phyloP scores from a whole-genome alignment of 2,888 invertebrate species.

The Unio pictorum region DNA sequence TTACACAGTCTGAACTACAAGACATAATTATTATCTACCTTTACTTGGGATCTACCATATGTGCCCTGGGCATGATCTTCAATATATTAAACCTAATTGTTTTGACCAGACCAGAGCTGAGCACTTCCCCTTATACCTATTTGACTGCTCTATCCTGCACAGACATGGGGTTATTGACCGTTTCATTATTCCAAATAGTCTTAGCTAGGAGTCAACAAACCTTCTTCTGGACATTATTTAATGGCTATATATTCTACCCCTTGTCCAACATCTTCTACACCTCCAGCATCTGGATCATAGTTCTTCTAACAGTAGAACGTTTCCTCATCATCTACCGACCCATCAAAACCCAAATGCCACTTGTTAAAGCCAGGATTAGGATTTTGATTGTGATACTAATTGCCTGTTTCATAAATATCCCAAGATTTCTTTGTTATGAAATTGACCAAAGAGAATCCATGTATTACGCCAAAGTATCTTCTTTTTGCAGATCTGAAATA shows the following conservation, averaged over 20 bases:
- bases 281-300: conserved; percentile 60
- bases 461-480: conserved; percentile 25
- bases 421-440: conserved; percentile 49
- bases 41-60: conserved; percentile 56
- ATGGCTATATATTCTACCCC: conserved; percentile 57
- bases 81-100: conserved; percentile 63
- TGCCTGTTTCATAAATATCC: conserved; percentile 50
- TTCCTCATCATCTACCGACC: conserved; percentile 59
- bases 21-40: conserved; percentile 18
- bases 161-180: conserved; percentile 51
- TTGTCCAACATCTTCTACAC: conserved; percentile 60
- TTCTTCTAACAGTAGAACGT: conserved; percentile 64
- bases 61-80: conserved; percentile 62
- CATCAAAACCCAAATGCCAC: conserved; percentile 51
- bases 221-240: conserved; percentile 49
- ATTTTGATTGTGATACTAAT: conserved; percentile 44
- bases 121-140: conserved; percentile 65
- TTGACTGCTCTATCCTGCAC: conserved; percentile 59
- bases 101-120: conserved; percentile 55
- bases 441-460: conserved; percentile 9
- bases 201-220: conserved; percentile 19
- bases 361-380: conserved; percentile 42
- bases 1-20: background rate
- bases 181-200: conserved; percentile 47
- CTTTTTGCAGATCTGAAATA: conserved; percentile 35